A percentile compares a stretch with the other conserved stretches of the same genome.
Evolutionary conservation across 2,888 invertebrate species (phyloP).

Genomic region (Pollenia labialis): DNA sequence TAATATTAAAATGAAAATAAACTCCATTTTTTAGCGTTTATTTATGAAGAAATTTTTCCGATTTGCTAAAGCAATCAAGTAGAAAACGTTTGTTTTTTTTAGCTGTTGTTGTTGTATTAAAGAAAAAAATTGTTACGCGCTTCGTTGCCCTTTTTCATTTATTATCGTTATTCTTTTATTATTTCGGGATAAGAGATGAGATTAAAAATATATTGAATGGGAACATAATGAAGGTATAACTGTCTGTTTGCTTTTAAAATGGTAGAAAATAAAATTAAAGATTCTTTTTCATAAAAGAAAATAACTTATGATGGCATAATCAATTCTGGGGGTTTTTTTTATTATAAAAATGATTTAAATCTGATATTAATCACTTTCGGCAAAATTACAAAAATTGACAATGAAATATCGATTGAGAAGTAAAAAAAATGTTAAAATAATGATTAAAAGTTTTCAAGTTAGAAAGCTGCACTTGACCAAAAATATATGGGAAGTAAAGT

Average conservation of each 20-base stretch:
- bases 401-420: not conserved
- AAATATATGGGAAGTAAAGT: no score
- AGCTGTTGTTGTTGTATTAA: not conserved
- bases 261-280: not conserved
- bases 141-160: slow-evolving; percentile 64
- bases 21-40: not conserved
- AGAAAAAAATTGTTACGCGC: slow-evolving; percentile 50
- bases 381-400: not conserved
- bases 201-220: slow-evolving; percentile 43
- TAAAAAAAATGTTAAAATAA: no score
- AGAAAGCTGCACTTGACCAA: no score
- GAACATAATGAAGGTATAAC: not conserved
- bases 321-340: not conserved
- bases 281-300: not conserved
- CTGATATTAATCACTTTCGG: slow-evolving; percentile 11
- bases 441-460: no score
- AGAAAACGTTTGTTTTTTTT: slow-evolving; percentile 49
- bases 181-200: slow-evolving; percentile 9
- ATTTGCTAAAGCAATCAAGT: slow-evolving; percentile 55
- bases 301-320: not conserved
- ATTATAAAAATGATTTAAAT: not conserved
- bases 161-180: slow-evolving; percentile 40
- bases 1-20: not conserved
- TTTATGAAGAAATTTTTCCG: slow-evolving; percentile 22
- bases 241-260: not conserved